These are phyloP conservation scores for Pelodytes ibericus DNA, from an alignment of 2,797 vertebrate genomes.

Conservation along the genomic window DNA sequence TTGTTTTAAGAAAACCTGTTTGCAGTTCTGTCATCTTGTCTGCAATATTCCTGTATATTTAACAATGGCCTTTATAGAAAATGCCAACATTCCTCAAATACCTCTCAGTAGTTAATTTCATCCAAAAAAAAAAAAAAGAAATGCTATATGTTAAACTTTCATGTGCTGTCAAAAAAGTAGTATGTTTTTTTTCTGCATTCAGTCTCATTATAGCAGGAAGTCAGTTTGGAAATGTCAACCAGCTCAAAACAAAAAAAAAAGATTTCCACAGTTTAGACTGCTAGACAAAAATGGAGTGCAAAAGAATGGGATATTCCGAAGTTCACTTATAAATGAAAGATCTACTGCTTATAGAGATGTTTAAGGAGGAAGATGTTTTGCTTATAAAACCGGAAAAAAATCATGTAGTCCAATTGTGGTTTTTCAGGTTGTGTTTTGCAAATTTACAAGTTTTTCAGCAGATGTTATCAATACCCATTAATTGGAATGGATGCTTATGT, in stretches of 20 bases:
- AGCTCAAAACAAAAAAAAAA: slow-evolving; percentile 11
- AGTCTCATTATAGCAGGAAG: background rate
- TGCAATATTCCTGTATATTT: slow-evolving; percentile 38
- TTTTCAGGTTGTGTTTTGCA: no score
- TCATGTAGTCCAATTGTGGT: no score
- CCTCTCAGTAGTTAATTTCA: slow-evolving; percentile 20
- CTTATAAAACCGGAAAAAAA: no score
- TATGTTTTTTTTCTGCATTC: background rate
- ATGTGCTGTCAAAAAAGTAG: slow-evolving; percentile 16
- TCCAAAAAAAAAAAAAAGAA: slow-evolving; percentile 31
- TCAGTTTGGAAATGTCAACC: slow-evolving; percentile 24
- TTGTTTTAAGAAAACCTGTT: slow-evolving; percentile 23
- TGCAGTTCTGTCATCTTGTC: slow-evolving; percentile 21
- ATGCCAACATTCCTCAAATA: slow-evolving; percentile 37
- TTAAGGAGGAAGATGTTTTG: no score
- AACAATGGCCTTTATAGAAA: slow-evolving; percentile 48
- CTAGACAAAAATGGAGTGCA: background rate
- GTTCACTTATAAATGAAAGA: background rate
- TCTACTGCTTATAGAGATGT: no score
- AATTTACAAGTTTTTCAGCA: no score
- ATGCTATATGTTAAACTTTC: slow-evolving; percentile 40
- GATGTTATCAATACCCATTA: no score
- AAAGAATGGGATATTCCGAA: background rate
- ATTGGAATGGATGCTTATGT: no score
- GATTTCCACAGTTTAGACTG: slow-evolving; percentile 5